Evolutionary conservation across 1,140 invertebrate genomes (phyloP).

Genomic region (Bombus terrestris): DNA sequence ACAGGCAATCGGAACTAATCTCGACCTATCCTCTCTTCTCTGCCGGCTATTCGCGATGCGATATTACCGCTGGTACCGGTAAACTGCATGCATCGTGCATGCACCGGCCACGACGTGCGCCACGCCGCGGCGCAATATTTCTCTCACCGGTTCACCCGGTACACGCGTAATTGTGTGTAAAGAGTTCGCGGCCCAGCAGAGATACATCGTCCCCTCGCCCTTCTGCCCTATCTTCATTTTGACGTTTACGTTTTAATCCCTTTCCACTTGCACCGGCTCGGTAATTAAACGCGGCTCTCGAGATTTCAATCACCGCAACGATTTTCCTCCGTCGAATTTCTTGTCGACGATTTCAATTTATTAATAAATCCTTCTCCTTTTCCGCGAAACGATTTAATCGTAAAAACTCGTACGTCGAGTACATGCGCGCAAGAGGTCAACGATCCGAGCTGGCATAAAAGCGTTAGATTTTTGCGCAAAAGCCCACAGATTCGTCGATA

Average conservation of each 20-base stretch:
- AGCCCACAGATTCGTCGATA: conserved; percentile 19
- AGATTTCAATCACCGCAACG: conserved; percentile 11
- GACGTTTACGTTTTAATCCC: conserved; percentile 56
- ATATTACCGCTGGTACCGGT: conserved; percentile 63
- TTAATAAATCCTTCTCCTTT: neutral
- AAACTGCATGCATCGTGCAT: conserved; percentile 30
- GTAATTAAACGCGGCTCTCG: conserved; percentile 10
- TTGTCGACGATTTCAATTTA: too few relatives aligned
- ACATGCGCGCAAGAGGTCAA: neutral
- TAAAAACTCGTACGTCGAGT: neutral
- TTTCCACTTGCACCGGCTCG: neutral
- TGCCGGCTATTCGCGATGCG: conserved; percentile 58
- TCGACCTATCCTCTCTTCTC: conserved; percentile 70
- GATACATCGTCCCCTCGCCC: neutral
- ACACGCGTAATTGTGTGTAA: conserved; percentile 47
- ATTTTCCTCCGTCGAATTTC: neutral
- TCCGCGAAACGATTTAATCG: neutral
- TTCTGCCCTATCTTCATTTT: neutral
- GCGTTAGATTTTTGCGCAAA: conserved; percentile 6
- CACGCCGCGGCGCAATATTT: conserved; percentile 51
- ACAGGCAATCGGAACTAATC: conserved; percentile 81
- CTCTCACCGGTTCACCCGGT: conserved; percentile 44
- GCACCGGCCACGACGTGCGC: conserved; percentile 17
- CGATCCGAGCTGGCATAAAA: neutral
- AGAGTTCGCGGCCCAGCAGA: conserved; percentile 22